phyloP scores from a whole-genome alignment of 2,113 vertebrate genomes.

The Notarius lentiginosus region DNA sequence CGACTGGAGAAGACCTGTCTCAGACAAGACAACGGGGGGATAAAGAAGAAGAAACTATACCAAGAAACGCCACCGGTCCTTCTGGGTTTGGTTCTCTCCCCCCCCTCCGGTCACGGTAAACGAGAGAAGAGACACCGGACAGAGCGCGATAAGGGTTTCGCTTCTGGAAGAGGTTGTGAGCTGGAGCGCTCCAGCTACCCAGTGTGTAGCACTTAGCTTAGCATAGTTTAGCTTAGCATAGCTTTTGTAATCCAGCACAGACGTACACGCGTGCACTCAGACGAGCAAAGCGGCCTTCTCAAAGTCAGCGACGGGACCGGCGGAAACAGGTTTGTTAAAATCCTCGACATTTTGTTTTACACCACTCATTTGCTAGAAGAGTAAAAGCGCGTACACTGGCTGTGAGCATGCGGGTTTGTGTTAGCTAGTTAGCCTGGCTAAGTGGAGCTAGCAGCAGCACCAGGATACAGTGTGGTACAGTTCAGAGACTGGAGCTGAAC shows the following conservation, averaged over 20 bases:
- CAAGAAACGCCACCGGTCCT: conserved; percentile 54
- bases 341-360: not conserved
- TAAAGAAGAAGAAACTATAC: conserved; percentile 16
- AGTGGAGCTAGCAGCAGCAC: not conserved
- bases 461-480: not conserved
- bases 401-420: not conserved
- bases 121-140: conserved; percentile 12
- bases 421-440: not conserved
- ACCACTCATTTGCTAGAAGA: not conserved
- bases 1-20: conserved; percentile 61
- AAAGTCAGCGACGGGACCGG: conserved; percentile 61
- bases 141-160: conserved; percentile 40
- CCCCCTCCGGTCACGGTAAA: conserved; percentile 38
- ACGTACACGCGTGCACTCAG: conserved; percentile 41
- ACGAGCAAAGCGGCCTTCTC: conserved; percentile 16
- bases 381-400: too few species aligned
- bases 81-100: conserved; percentile 21
- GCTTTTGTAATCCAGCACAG: conserved; percentile 73
- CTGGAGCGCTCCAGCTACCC: conserved; percentile 55
- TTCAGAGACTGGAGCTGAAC: not conserved
- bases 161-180: conserved; percentile 56
- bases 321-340: conserved; percentile 66
- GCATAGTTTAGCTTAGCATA: conserved; percentile 64
- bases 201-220: conserved; percentile 54
- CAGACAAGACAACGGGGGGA: conserved; percentile 61